Percentiles rank a stretch among this genome's conserved stretches.
phyloP scores from a whole-genome alignment of 2,113 vertebrate species.

The Chamaea fasciata region DNA sequence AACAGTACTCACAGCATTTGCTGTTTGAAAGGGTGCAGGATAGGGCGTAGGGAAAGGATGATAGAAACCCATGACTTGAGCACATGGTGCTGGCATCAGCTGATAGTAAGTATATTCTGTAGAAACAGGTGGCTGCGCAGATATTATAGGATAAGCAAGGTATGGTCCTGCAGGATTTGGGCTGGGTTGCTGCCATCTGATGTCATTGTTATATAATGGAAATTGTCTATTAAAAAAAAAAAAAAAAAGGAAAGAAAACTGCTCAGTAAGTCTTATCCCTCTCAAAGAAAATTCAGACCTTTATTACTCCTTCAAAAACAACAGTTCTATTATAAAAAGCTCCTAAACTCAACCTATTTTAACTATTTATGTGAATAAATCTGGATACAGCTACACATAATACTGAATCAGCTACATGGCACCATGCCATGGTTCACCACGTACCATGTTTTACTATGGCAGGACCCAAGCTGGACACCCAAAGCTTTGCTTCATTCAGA shows the following conservation, averaged over 20 bases:
- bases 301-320: neutral
- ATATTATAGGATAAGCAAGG: slow-evolving; percentile 92
- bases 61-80: slow-evolving; percentile 97
- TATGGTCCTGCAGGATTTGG: slow-evolving; percentile 87
- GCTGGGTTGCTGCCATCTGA: slow-evolving; percentile 94
- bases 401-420: neutral
- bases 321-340: neutral
- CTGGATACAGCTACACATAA: neutral
- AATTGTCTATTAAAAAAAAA: slow-evolving; percentile 78
- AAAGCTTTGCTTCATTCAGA: neutral
- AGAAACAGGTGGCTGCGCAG: slow-evolving; percentile 90
- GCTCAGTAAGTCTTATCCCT: neutral
- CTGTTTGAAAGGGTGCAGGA: slow-evolving; percentile 81
- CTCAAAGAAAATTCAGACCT: neutral
- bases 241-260: neutral
- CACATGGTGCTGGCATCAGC: slow-evolving; percentile 92
- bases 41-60: slow-evolving; percentile 89
- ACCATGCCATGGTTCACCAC: neutral
- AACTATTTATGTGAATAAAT: neutral
- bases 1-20: slow-evolving; percentile 78
- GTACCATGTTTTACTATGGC: neutral
- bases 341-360: neutral
- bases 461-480: neutral
- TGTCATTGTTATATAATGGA: slow-evolving; percentile 89
- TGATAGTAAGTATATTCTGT: slow-evolving; percentile 95